phyloP scores from a whole-genome alignment of 2,797 vertebrate genomes.

The Pseudocheirus occidentalis region DNA sequence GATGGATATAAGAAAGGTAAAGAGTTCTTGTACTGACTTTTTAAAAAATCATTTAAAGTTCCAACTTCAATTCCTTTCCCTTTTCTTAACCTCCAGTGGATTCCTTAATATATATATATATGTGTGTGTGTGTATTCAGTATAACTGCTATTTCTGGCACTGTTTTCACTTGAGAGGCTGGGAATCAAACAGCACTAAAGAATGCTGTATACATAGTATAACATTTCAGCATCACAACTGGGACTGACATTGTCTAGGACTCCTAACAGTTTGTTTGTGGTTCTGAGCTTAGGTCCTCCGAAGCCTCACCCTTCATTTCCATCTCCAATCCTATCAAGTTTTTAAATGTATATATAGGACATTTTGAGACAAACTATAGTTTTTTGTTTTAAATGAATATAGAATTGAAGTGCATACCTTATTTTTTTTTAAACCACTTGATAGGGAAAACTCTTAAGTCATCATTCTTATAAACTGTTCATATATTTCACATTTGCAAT shows the following conservation, averaged over 20 bases:
- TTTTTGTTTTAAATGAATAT: conserved; percentile 72
- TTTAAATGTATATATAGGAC: conserved; percentile 77
- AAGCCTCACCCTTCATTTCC: conserved; percentile 74
- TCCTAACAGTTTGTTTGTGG: conserved; percentile 72
- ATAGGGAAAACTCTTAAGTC: conserved; percentile 35
- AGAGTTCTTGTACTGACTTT: conserved; percentile 47
- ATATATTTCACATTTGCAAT: conserved; percentile 68
- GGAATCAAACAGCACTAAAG: conserved; percentile 68
- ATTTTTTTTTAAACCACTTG: conserved; percentile 49
- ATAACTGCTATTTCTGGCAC: background rate
- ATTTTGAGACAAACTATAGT: conserved; percentile 60
- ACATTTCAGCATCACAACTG: conserved; percentile 71
- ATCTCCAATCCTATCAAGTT: conserved; percentile 78
- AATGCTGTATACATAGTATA: conserved; percentile 67
- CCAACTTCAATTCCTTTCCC: conserved; percentile 19
- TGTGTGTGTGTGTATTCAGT: too few species aligned
- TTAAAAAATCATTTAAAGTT: conserved; percentile 54
- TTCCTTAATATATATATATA: conserved; percentile 40
- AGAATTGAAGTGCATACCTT: conserved; percentile 31
- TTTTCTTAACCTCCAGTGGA: conserved; percentile 37
- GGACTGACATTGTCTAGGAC: conserved; percentile 68
- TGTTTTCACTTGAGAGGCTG: conserved; percentile 57
- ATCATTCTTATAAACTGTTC: conserved; percentile 70
- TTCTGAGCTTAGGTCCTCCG: conserved; percentile 75
- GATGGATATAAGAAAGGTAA: conserved; percentile 25